Evolutionary conservation across 2,888 invertebrate species (phyloP).

Genomic region (Syrista parreyssii): DNA sequence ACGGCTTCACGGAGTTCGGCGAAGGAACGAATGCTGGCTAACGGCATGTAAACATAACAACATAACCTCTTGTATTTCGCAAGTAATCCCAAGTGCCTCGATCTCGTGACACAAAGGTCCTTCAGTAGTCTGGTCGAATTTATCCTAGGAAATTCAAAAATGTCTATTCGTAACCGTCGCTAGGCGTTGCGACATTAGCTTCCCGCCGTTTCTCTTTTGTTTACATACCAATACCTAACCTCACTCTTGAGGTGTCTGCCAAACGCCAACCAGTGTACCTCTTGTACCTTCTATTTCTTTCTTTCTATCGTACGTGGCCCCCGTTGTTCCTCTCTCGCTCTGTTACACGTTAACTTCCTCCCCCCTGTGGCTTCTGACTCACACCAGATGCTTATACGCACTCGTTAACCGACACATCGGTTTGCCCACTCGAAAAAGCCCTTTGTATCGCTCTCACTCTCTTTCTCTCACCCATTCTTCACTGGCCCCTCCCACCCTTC

Average conservation of each 20-base stretch:
- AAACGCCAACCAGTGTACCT: background rate
- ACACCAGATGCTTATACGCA: conserved; percentile 43
- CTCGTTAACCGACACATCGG: conserved; percentile 5
- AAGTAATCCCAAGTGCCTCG: background rate
- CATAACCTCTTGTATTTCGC: background rate
- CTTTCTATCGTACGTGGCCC: background rate
- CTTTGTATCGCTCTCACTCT: background rate
- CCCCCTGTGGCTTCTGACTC: conserved; percentile 34
- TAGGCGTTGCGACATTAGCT: background rate
- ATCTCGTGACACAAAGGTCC: background rate
- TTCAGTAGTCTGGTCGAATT: background rate
- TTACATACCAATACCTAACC: background rate
- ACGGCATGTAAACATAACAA: background rate
- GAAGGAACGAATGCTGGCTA: background rate
- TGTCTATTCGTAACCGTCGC: background rate
- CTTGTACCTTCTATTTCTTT: background rate
- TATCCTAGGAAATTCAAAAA: background rate
- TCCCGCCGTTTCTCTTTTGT: background rate
- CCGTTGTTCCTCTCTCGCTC: background rate
- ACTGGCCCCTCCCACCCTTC: background rate
- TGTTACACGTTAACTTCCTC: background rate
- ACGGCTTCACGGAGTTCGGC: background rate
- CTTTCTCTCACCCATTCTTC: background rate
- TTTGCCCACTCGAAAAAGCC: background rate
- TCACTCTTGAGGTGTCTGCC: background rate